phyloP scores from a whole-genome alignment of 2,888 invertebrate genomes.

The Brenthis daphne region DNA sequence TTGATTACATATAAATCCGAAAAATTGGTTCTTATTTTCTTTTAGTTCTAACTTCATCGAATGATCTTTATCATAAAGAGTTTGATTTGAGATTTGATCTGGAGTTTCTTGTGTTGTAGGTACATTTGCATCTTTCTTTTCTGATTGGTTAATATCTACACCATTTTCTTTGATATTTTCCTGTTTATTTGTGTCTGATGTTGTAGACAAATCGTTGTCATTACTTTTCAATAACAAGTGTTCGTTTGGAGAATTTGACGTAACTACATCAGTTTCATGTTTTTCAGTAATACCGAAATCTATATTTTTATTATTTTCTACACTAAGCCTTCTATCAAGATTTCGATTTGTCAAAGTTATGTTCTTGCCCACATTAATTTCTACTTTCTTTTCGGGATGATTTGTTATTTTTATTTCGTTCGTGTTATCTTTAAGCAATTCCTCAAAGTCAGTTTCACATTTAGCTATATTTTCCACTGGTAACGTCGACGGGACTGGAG shows the following conservation, averaged over 20 bases:
- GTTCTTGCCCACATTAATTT: slow-evolving; percentile 69
- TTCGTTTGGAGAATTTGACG: slow-evolving; percentile 16
- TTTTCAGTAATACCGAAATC: slow-evolving; percentile 33
- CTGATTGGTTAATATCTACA: slow-evolving; percentile 10
- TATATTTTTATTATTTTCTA: slow-evolving; percentile 10
- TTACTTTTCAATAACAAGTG: slow-evolving; percentile 10
- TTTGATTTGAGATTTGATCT: slow-evolving; percentile 5
- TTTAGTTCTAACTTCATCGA: slow-evolving; percentile 28
- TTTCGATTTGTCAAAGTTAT: slow-evolving; percentile 55
- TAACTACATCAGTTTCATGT: slow-evolving; percentile 23
- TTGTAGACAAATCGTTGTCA: slow-evolving; percentile 17
- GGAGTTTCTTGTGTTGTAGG: slow-evolving; percentile 7
- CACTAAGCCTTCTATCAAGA: slow-evolving; percentile 40
- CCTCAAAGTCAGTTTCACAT: slow-evolving; percentile 78
- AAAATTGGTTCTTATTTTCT: slow-evolving; percentile 46
- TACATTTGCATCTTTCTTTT: slow-evolving; percentile 10
- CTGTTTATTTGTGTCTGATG: slow-evolving; percentile 16
- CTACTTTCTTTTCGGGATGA: slow-evolving; percentile 69
- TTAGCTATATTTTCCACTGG: slow-evolving; percentile 53
- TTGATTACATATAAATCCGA: slow-evolving; percentile 34
- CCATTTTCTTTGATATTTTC: slow-evolving; percentile 18
- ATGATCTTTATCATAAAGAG: slow-evolving; percentile 20
- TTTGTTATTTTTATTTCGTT: slow-evolving; percentile 76
- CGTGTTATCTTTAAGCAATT: slow-evolving; percentile 75
- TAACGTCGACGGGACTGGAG: slow-evolving; percentile 20